Evolutionary conservation across 2,113 vertebrate species (phyloP), one percentile per base, ranked within the genome.

Genomic region (Shinisaurus crocodilurus): DNA sequence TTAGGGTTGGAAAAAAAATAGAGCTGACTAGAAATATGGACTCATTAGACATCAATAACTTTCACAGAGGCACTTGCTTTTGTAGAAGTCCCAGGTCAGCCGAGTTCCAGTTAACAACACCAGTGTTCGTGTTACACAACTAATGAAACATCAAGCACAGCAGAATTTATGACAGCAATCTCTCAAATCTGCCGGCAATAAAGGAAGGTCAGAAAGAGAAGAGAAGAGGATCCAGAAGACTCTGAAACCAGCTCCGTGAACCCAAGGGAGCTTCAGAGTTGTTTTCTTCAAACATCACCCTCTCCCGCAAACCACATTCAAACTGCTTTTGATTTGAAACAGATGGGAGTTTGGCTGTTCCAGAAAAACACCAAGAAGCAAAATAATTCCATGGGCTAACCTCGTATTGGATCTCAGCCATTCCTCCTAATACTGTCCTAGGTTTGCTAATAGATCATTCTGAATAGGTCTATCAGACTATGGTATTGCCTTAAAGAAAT

Each of bases 101-200:
- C 80, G 43, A 93, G 93, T 94, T 93, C 85, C 92, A 91, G 82
- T 88, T n/a, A 92, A 95, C 77, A 86, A 85, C 25, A 3, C 74
- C 1, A 89, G 83, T 88, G 80, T 89, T 92, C 74, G 91, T 54
- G 93, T 93, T 86, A 80, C 32, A 86, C 54, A 91, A 5, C 74
- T 91, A 90, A 85, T 48, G 29, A 5, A 77, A 32, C 80, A 34
- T 75, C 43, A 74, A 80, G 75, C n/a, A 16, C 12, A n/a, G 40
- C 90, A 50, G 65, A 29, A 40, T 94, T 92, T 89, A 79, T 77
- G 85, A 77, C 85, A 80, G 3, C 23, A 70, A 79, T 67, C 86
- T 88, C 69, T 25, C 23, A 48, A 69, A 34, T 67, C 16, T 20
- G 82, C 74, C 81, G 25, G 57, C 88, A 29, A 80, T 27, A 88